phyloP scores from a whole-genome alignment of 2,797 vertebrate genomes.

The Bryconaethiops microstoma region DNA sequence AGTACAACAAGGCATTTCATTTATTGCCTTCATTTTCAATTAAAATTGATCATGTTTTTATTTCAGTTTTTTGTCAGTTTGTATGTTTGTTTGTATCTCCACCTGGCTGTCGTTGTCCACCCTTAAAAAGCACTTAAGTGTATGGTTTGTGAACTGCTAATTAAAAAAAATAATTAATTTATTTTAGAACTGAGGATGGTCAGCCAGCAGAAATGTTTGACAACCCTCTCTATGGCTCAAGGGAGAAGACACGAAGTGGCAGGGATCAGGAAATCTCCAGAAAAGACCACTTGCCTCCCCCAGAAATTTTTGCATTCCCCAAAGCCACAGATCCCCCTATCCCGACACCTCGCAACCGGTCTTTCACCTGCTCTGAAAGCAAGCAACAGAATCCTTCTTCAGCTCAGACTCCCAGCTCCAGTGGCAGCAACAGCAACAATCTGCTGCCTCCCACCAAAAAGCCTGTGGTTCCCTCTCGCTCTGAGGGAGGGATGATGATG shows the following conservation, averaged over 20 bases:
- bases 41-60: neutral
- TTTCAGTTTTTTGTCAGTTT: too few species aligned
- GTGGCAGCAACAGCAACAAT: constrained; percentile 11
- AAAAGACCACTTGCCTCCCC: constrained; percentile 74
- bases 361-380: constrained; percentile 86
- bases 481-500: constrained; percentile 74
- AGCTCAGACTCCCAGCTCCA: neutral
- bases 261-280: constrained; percentile 80
- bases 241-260: constrained; percentile 68
- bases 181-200: constrained; percentile 67
- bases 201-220: constrained; percentile 90
- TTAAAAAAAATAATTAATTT: too few species aligned
- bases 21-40: too few species aligned
- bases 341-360: constrained; percentile 82
- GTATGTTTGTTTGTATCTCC: too few species aligned
- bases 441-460: constrained; percentile 78
- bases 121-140: too few species aligned
- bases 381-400: constrained; percentile 64
- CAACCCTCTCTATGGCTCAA: constrained; percentile 91
- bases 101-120: too few species aligned
- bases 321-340: constrained; percentile 80
- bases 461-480: constrained; percentile 81
- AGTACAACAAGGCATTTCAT: constrained; percentile 59
- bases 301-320: constrained; percentile 68
- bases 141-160: neutral